These are phyloP conservation scores for Elysia crispata DNA, from an alignment of 2,888 invertebrate species.

Conservation along the genomic window DNA sequence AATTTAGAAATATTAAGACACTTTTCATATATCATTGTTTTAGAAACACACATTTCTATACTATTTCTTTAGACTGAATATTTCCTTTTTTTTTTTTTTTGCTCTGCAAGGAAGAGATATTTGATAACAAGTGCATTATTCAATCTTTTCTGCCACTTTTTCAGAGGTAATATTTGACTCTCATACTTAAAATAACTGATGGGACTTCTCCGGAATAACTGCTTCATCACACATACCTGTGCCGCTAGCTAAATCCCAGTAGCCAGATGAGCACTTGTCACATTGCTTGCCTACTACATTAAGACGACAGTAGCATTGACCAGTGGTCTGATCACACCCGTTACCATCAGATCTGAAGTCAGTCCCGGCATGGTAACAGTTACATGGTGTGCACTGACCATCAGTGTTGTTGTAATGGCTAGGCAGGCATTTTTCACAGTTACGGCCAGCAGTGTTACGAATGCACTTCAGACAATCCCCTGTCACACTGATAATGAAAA, in stretches of 20 bases:
- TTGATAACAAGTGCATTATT: no score
- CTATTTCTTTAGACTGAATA: no score
- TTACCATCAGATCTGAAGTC: slow-evolving; percentile 65
- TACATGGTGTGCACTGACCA: slow-evolving; percentile 91
- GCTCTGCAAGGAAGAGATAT: no score
- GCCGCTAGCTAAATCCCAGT: slow-evolving; percentile 83
- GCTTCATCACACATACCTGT: slow-evolving; percentile 79
- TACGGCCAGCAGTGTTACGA: slow-evolving; percentile 93
- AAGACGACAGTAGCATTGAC: slow-evolving; percentile 76
- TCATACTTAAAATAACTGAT: neutral
- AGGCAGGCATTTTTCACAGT: slow-evolving; percentile 94
- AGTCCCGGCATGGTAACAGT: slow-evolving; percentile 89
- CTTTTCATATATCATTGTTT: no score
- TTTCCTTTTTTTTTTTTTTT: no score
- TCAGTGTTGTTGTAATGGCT: slow-evolving; percentile 97
- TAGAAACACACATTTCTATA: no score
- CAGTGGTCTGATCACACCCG: slow-evolving; percentile 71
- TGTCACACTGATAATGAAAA: slow-evolving; percentile 82
- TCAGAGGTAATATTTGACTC: neutral
- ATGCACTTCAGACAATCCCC: slow-evolving; percentile 98
- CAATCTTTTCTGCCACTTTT: no score
- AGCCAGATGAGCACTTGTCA: slow-evolving; percentile 74
- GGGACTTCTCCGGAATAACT: neutral
- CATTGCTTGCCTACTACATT: slow-evolving; percentile 74
- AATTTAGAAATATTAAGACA: no score